phyloP scores from a whole-genome alignment of 1,140 invertebrate genomes.

The Trichonephila inaurata region DNA sequence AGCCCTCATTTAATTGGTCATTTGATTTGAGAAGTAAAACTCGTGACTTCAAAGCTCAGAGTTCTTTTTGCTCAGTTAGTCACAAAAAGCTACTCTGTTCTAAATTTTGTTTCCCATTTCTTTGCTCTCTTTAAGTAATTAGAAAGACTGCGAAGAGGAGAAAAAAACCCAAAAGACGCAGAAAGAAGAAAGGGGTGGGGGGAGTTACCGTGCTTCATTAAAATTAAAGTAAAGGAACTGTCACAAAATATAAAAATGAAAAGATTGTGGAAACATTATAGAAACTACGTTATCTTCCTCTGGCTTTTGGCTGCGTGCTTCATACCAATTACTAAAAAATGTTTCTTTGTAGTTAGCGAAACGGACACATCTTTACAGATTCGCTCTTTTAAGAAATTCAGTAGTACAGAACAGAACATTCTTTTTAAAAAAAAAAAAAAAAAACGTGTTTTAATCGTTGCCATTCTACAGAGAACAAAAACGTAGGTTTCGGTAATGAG shows the following conservation, averaged over 20 bases:
- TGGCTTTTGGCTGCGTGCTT: background rate
- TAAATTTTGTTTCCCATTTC: too few species aligned
- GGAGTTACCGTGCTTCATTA: background rate
- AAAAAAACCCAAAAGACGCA: background rate
- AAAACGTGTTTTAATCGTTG: too few species aligned
- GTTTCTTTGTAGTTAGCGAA: background rate
- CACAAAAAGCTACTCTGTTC: too few species aligned
- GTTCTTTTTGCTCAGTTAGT: too few species aligned
- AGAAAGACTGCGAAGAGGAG: background rate
- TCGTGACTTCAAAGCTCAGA: too few species aligned
- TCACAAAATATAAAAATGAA: background rate
- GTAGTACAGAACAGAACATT: too few species aligned
- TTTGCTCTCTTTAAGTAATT: background rate
- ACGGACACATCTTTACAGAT: background rate
- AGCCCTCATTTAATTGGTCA: too few species aligned
- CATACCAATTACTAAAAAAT: background rate
- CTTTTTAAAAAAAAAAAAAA: too few species aligned
- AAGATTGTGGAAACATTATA: background rate
- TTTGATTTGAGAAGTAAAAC: too few species aligned
- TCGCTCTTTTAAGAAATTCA: background rate
- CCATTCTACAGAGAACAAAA: too few species aligned
- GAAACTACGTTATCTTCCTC: background rate
- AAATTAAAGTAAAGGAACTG: background rate
- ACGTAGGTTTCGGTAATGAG: too few species aligned
- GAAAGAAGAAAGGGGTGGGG: too few species aligned